Percentiles rank a stretch among this genome's conserved stretches.
These are phyloP conservation scores for Gasteruption jaculator DNA, from an alignment of 2,888 invertebrate species.

Conservation along the genomic window DNA sequence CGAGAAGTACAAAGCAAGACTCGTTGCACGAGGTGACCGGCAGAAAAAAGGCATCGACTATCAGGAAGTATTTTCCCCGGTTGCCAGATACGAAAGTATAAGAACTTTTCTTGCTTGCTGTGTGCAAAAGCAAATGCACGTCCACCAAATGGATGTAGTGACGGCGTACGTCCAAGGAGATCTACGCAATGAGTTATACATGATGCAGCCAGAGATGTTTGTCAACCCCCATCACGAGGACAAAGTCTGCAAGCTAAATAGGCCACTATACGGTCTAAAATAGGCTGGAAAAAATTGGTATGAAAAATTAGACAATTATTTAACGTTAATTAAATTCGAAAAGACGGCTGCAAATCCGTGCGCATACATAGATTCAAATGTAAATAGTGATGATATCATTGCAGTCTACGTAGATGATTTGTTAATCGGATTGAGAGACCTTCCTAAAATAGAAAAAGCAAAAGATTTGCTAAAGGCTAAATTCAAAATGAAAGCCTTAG, in stretches of 20 bases:
- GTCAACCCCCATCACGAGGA: conserved; percentile 15
- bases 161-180: conserved; percentile 25
- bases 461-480: neutral
- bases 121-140: conserved; percentile 24
- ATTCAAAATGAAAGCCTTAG: conserved; percentile 3
- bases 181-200: conserved; percentile 20
- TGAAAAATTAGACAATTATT: conserved; percentile 13
- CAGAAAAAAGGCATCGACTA: conserved; percentile 24
- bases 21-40: conserved; percentile 26
- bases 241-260: conserved; percentile 22
- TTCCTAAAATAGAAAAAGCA: neutral
- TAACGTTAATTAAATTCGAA: conserved; percentile 8
- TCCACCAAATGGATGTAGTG: conserved; percentile 28
- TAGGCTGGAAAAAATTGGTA: conserved; percentile 23
- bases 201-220: conserved; percentile 23
- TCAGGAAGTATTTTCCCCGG: conserved; percentile 26
- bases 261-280: conserved; percentile 24
- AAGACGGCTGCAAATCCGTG: conserved; percentile 21
- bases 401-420: conserved; percentile 1
- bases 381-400: neutral
- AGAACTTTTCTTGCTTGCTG: conserved; percentile 22
- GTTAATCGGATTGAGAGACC: neutral
- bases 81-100: conserved; percentile 26
- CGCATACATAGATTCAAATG: conserved; percentile 15
- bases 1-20: conserved; percentile 23